Percentiles rank a stretch among this genome's conserved stretches.
Evolutionary conservation across 1,140 invertebrate species (phyloP).

Genomic region (Papilio aristodemus): DNA sequence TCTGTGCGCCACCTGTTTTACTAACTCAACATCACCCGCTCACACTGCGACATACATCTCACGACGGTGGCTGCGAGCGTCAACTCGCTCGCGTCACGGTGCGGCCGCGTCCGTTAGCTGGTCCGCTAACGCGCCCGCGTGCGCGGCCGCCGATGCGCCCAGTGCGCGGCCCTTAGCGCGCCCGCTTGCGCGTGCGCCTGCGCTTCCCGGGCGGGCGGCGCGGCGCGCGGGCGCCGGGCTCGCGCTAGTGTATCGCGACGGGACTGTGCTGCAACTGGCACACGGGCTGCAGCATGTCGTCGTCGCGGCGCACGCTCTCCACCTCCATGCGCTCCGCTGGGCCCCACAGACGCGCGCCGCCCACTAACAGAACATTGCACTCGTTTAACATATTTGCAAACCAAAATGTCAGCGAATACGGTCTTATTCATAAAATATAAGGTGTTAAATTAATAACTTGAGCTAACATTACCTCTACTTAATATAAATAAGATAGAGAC

Average conservation of each 20-base stretch:
- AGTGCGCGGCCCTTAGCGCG: conserved; percentile 1
- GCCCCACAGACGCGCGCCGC: conserved; percentile 58
- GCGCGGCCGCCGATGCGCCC: conserved; percentile 12
- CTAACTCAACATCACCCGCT: conserved; percentile 23
- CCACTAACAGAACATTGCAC: conserved; percentile 24
- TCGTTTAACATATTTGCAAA: not conserved
- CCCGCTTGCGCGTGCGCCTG: conserved; percentile 17
- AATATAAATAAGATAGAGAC: too few relatives aligned
- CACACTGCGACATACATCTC: not conserved
- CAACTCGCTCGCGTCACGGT: not conserved
- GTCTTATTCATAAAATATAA: conserved; percentile 3
- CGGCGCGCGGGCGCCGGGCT: conserved; percentile 33
- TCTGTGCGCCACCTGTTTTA: conserved; percentile 13
- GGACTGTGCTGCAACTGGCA: conserved; percentile 66
- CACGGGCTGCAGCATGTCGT: conserved; percentile 63
- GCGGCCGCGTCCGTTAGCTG: not conserved
- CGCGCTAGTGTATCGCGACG: conserved; percentile 71
- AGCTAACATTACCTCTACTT: too few relatives aligned
- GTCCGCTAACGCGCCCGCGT: not conserved
- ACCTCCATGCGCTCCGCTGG: conserved; percentile 73
- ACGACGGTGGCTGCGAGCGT: not conserved
- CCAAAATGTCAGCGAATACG: not conserved
- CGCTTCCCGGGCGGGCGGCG: conserved; percentile 18
- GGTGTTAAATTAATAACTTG: not conserved
- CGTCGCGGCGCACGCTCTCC: conserved; percentile 62